These are phyloP conservation scores for Caenorhabditis imperialis DNA, from an alignment of 2,888 invertebrate species.

Conservation along the genomic window DNA sequence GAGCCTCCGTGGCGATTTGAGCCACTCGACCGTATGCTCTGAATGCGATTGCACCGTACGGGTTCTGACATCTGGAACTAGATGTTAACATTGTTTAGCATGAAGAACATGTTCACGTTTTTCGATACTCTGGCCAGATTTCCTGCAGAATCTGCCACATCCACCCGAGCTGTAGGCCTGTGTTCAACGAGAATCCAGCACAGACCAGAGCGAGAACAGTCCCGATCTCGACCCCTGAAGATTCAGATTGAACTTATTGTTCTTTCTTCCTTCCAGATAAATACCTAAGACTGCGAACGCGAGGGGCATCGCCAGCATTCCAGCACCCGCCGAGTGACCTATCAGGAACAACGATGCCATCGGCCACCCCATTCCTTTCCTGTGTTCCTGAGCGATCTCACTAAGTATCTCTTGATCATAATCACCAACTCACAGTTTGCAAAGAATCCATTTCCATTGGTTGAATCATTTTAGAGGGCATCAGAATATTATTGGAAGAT, in stretches of 20 bases:
- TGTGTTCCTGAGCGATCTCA: too few relatives aligned
- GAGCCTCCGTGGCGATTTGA: constrained; percentile 20
- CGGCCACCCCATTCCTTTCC: constrained; percentile 48
- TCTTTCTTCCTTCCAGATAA: background rate
- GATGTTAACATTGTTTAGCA: background rate
- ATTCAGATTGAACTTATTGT: too few relatives aligned
- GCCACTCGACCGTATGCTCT: constrained; percentile 42
- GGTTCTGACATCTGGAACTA: constrained; percentile 50
- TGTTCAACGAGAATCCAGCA: constrained; percentile 42
- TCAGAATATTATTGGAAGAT: background rate
- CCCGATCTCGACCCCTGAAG: constrained; percentile 29
- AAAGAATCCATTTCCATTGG: constrained; percentile 20
- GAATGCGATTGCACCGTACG: constrained; percentile 55
- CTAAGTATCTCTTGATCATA: background rate
- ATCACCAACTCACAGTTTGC: constrained; percentile 11
- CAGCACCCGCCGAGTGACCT: constrained; percentile 58
- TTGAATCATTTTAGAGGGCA: constrained; percentile 12
- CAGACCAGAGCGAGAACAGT: constrained; percentile 36
- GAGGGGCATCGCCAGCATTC: constrained; percentile 51
- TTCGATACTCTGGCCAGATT: constrained; percentile 48
- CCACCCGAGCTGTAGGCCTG: constrained; percentile 46
- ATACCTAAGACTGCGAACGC: constrained; percentile 47
- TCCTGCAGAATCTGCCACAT: constrained; percentile 57
- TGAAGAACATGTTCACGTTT: background rate
- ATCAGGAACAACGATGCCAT: constrained; percentile 54